A percentile compares a stretch with the other conserved stretches of the same genome.
phyloP scores from a whole-genome alignment of 2,113 vertebrate genomes.

The Barbus barbus region DNA sequence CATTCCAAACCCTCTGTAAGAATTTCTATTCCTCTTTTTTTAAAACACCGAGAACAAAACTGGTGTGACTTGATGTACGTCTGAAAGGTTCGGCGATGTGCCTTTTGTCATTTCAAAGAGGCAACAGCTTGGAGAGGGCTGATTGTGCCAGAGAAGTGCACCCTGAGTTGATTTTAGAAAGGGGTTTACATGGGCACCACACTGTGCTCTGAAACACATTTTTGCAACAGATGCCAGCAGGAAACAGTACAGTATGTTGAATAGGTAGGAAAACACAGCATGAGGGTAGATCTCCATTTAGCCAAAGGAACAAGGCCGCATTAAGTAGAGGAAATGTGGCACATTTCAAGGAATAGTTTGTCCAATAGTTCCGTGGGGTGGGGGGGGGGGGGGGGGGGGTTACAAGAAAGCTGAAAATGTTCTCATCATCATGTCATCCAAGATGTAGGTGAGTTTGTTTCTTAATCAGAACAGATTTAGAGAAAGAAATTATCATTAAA shows the following conservation, averaged over 20 bases:
- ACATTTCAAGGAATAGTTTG: constrained; percentile 1
- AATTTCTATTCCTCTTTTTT: constrained; percentile 23
- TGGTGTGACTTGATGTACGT: background rate
- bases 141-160: constrained; percentile 44
- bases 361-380: too few species aligned
- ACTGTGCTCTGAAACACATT: constrained; percentile 49
- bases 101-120: constrained; percentile 50
- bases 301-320: constrained; percentile 24
- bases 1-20: background rate
- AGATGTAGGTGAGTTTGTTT: background rate
- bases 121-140: constrained; percentile 23
- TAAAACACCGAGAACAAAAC: background rate
- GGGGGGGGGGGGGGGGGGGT: too few species aligned
- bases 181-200: constrained; percentile 32
- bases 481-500: too few species aligned
- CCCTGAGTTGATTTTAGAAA: constrained; percentile 45
- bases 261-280: constrained; percentile 20
- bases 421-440: background rate
- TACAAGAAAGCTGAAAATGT: too few species aligned
- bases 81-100: constrained; percentile 43
- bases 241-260: constrained; percentile 27
- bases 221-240: constrained; percentile 30
- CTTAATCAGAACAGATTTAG: too few species aligned
- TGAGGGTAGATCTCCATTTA: constrained; percentile 16
- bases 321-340: background rate